A percentile compares a stretch with the other conserved stretches of the same genome.
These are phyloP conservation scores for Epinephelus lanceolatus DNA, from an alignment of 2,113 vertebrate species.

Conservation along the genomic window DNA sequence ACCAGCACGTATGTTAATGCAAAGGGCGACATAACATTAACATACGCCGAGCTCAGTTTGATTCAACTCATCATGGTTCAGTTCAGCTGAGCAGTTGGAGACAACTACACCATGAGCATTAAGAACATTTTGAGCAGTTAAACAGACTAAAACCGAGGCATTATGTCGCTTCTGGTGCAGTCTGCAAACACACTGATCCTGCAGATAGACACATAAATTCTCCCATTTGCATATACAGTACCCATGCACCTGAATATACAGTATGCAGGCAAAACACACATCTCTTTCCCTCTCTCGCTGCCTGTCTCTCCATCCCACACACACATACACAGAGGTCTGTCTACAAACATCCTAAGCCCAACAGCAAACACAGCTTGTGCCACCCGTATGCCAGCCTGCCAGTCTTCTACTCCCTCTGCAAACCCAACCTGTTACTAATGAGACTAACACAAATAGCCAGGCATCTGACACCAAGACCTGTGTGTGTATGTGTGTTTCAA, in stretches of 20 bases:
- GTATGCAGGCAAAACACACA: conserved; percentile 29
- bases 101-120: conserved; percentile 26
- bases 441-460: conserved; percentile 76
- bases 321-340: conserved; percentile 46
- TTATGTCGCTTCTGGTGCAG: conserved; percentile 40
- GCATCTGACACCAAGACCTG: conserved; percentile 67
- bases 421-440: conserved; percentile 81
- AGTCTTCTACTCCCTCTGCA: conserved; percentile 74
- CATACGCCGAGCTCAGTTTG: conserved; percentile 6
- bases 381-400: conserved; percentile 70
- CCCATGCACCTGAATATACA: conserved; percentile 66
- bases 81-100: conserved; percentile 33
- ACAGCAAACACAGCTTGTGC: conserved; percentile 80
- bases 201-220: conserved; percentile 41
- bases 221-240: conserved; percentile 50
- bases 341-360: conserved; percentile 75
- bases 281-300: not conserved
- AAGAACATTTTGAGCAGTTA: conserved; percentile 51
- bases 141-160: conserved; percentile 42
- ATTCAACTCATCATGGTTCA: conserved; percentile 12
- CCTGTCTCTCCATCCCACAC: conserved; percentile 22
- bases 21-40: conserved; percentile 21
- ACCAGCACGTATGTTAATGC: conserved; percentile 1
- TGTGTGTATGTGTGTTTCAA: conserved; percentile 9
- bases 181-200: conserved; percentile 54